These are phyloP conservation scores for Cataglyphis hispanica DNA, from an alignment of 1,140 invertebrate species.

Conservation along the genomic window DNA sequence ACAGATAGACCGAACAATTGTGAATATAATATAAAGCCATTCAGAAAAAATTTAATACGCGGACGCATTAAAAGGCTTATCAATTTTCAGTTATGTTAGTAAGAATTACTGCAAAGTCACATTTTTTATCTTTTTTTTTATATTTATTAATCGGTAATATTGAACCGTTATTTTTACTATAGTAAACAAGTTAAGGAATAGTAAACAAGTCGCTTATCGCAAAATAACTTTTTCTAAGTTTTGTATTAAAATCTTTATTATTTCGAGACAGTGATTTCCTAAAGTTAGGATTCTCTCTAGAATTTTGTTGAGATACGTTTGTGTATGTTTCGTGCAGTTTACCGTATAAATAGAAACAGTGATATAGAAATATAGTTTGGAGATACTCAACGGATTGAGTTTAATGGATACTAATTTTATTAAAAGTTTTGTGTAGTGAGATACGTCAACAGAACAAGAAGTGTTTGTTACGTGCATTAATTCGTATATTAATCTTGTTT, in stretches of 20 bases:
- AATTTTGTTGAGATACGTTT: constrained; percentile 34
- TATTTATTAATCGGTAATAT: background rate
- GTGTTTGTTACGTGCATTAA: background rate
- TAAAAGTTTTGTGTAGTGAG: constrained; percentile 28
- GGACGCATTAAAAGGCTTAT: background rate
- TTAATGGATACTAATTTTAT: constrained; percentile 46
- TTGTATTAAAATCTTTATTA: background rate
- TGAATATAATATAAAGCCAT: background rate
- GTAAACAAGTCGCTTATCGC: background rate
- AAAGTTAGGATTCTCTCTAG: background rate
- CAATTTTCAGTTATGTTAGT: background rate
- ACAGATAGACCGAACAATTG: background rate
- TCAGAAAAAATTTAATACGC: background rate
- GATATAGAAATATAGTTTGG: constrained; percentile 48
- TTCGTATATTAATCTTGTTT: background rate
- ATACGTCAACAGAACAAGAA: constrained; percentile 11
- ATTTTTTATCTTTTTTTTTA: background rate
- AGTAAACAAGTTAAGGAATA: too few relatives aligned
- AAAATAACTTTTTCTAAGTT: background rate
- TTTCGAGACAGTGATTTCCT: background rate
- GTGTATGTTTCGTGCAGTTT: constrained; percentile 25
- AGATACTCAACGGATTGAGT: constrained; percentile 40
- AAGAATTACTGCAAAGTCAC: background rate
- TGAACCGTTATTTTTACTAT: background rate
- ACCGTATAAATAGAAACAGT: constrained; percentile 32